A percentile compares a stretch with the other conserved stretches of the same genome.
Conservation (phyloP, 2,113 vertebrate species). For the Manacus vitellinus region DNA sequence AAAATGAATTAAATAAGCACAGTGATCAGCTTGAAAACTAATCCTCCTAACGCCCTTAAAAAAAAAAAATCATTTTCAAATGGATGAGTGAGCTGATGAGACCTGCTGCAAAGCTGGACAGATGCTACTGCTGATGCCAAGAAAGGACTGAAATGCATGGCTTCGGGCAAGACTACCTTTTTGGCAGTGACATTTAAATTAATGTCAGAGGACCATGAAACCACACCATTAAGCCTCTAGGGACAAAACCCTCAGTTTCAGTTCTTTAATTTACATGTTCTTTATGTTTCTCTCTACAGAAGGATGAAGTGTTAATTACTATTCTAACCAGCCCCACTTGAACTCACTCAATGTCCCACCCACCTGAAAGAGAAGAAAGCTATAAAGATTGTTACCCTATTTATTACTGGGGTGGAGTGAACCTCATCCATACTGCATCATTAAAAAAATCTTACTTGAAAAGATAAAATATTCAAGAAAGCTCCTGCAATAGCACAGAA, state of each 20-base stretch:
- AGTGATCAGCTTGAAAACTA: conserved; percentile 29
- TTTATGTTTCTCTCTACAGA: neutral
- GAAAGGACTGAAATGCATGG: conserved; percentile 3
- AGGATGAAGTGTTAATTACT: conserved; percentile 31
- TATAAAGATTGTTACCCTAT: neutral
- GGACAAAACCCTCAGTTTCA: neutral
- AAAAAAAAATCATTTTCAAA: neutral
- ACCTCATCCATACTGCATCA: neutral
- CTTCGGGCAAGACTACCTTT: conserved; percentile 38
- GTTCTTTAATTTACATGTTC: conserved; percentile 2
- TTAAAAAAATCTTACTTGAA: neutral
- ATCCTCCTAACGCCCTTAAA: neutral
- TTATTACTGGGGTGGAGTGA: neutral
- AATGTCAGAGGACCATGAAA: conserved; percentile 29
- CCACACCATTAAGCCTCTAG: neutral
- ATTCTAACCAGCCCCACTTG: neutral
- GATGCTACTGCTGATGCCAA: conserved; percentile 30
- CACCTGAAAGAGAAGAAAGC: neutral
- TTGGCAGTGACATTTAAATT: conserved; percentile 37
- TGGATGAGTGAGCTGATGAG: conserved; percentile 30
- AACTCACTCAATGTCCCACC: neutral
- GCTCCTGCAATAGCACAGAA: neutral
- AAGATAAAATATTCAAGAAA: neutral
- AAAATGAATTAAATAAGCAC: conserved; percentile 9
- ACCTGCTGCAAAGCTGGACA: conserved; percentile 44